A percentile compares a stretch with the other conserved stretches of the same genome.
Evolutionary conservation across 1,140 invertebrate species (phyloP).

Genomic region (Drosophila sp.): DNA sequence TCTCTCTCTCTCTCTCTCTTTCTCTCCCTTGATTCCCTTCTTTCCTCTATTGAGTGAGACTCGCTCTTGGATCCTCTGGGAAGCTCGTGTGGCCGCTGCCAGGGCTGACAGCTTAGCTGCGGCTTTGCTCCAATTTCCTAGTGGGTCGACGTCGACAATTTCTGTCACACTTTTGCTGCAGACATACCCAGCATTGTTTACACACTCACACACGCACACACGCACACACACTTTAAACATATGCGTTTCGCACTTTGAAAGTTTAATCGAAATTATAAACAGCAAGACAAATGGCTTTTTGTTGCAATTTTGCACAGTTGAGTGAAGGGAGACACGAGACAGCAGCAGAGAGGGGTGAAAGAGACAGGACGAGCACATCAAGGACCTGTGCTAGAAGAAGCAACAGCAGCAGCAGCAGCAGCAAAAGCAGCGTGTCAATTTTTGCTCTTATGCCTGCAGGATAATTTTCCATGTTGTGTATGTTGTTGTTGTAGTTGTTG

Average conservation of each 20-base stretch:
- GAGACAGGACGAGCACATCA: background rate
- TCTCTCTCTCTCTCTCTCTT: no score
- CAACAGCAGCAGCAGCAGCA: background rate
- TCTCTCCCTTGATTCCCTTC: background rate
- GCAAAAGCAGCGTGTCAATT: conserved; percentile 20
- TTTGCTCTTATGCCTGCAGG: conserved; percentile 29
- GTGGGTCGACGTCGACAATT: conserved; percentile 73
- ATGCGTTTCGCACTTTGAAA: conserved; percentile 62
- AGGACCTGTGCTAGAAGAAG: background rate
- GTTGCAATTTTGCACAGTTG: conserved; percentile 69
- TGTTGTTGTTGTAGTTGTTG: conserved; percentile 20
- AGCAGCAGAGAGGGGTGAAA: background rate
- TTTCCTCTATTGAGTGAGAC: background rate
- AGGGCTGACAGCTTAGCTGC: conserved; percentile 73
- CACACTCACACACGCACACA: conserved; percentile 27
- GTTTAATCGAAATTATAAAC: conserved; percentile 83
- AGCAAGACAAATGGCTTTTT: conserved; percentile 82
- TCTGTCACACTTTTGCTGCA: conserved; percentile 68
- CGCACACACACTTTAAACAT: conserved; percentile 44
- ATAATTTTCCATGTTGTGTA: conserved; percentile 33
- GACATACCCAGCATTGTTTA: conserved; percentile 48
- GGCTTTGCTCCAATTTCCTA: conserved; percentile 81
- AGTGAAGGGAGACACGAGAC: background rate
- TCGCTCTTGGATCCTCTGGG: conserved; percentile 6
- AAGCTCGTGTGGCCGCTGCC: conserved; percentile 38